phyloP scores from a whole-genome alignment of 2,888 invertebrate genomes.

The Taphrorychus bicolor region DNA sequence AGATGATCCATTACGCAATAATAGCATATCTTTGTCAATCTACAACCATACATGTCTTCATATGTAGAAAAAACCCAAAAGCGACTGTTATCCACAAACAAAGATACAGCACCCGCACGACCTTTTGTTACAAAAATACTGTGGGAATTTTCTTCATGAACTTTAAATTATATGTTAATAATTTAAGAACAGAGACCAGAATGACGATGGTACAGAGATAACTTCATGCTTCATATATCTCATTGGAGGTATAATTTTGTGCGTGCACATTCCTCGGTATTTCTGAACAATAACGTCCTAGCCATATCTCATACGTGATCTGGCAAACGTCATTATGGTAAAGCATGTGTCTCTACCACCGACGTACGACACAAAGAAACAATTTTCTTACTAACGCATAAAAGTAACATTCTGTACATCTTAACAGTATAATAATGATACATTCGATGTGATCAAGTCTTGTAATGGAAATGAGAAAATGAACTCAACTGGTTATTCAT shows the following conservation, averaged over 20 bases:
- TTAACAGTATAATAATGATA: no score
- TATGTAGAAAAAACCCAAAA: no score
- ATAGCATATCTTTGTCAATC: no score
- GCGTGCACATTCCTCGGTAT: constrained; percentile 55
- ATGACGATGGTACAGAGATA: constrained; percentile 44
- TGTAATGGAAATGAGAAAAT: not conserved
- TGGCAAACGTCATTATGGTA: constrained; percentile 41
- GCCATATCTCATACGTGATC: constrained; percentile 56
- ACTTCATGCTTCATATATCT: constrained; percentile 48
- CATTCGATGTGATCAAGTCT: no score
- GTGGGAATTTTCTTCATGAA: constrained; percentile 35
- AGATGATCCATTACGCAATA: no score
- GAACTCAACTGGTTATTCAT: no score
- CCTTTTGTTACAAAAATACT: constrained; percentile 17
- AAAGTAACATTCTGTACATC: no score
- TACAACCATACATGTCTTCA: no score
- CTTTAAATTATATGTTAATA: constrained; percentile 33
- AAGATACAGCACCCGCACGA: no score
- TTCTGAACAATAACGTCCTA: constrained; percentile 51
- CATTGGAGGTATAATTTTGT: constrained; percentile 53
- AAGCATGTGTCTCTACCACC: constrained; percentile 29
- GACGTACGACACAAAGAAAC: not conserved
- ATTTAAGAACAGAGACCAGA: constrained; percentile 27
- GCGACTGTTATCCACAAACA: no score
- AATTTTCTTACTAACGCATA: no score